A percentile compares a stretch with the other conserved stretches of the same genome.
phyloP scores from a whole-genome alignment of 2,797 vertebrate genomes.

The Siniperca obscura region DNA sequence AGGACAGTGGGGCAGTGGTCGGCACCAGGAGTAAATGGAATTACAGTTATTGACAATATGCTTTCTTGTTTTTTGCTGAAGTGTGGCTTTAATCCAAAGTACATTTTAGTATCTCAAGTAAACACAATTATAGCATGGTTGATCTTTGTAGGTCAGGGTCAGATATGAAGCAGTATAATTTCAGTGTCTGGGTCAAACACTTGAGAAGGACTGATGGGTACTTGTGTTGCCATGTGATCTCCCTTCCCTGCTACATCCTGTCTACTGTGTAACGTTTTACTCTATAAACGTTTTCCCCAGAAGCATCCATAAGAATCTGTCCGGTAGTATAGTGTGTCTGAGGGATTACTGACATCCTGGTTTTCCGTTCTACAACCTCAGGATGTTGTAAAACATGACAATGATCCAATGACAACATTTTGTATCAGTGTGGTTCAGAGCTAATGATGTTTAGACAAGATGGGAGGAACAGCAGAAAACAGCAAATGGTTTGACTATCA shows the following conservation, averaged over 20 bases:
- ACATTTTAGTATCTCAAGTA: not conserved
- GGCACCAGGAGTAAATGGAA: constrained; percentile 25
- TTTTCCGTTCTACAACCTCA: constrained; percentile 33
- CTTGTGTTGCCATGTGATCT: constrained; percentile 15
- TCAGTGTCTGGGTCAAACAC: not conserved
- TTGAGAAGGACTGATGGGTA: not conserved
- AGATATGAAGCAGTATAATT: not conserved
- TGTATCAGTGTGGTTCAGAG: constrained; percentile 5
- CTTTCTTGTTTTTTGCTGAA: constrained; percentile 8
- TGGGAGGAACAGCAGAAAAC: constrained; percentile 7
- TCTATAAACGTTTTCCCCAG: constrained; percentile 51
- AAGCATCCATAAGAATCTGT: constrained; percentile 31
- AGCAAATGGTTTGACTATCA: constrained; percentile 25
- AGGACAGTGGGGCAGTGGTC: constrained; percentile 30
- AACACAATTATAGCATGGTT: not conserved
- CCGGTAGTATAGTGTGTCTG: constrained; percentile 40
- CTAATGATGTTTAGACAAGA: constrained; percentile 21
- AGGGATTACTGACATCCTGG: constrained; percentile 46
- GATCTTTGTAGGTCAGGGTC: not conserved
- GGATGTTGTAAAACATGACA: not conserved
- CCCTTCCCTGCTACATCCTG: constrained; percentile 1
- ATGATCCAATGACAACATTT: not conserved
- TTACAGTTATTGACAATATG: constrained; percentile 9
- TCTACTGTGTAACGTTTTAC: constrained; percentile 21
- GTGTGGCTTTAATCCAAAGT: constrained; percentile 13